Conservation (phyloP, 2,113 vertebrate genomes). For the Ibidorhyncha struthersii region DNA sequence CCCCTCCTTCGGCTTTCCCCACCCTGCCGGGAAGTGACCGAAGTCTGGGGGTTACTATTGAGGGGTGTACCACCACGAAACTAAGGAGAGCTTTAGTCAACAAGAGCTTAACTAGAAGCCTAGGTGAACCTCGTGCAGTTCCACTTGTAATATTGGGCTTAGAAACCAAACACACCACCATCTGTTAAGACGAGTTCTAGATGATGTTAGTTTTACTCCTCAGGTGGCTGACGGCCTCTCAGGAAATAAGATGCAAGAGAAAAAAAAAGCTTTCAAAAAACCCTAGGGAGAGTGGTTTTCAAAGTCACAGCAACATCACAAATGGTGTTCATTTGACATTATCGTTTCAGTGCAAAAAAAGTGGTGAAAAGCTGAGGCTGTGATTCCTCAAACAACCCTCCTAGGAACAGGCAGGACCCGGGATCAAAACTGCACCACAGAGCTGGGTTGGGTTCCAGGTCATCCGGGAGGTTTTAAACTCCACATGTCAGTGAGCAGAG, state of each 20-base stretch:
- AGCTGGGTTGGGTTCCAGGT: not conserved
- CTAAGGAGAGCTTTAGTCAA: not conserved
- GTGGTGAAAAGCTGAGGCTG: not conserved
- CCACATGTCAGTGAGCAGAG: accelerated
- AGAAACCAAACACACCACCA: accelerated
- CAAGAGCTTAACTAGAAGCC: not conserved
- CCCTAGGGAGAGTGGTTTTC: not conserved
- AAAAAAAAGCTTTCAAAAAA: not conserved
- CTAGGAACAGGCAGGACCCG: not conserved
- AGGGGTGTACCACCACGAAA: not conserved
- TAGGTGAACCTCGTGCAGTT: not conserved
- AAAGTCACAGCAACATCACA: not conserved
- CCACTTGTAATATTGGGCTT: not conserved
- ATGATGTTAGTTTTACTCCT: not conserved
- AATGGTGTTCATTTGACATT: accelerated
- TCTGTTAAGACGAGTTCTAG: not conserved
- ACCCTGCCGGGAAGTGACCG: accelerated
- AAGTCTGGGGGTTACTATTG: not conserved
- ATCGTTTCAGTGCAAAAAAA: too few relatives aligned
- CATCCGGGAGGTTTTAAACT: too few relatives aligned
- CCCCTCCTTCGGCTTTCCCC: not conserved
- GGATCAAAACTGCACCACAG: accelerated
- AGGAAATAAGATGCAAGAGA: not conserved
- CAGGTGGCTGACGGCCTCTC: not conserved
- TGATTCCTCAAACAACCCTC: not conserved